phyloP scores from a whole-genome alignment of 2,888 invertebrate species.

The Drosophila differens region DNA sequence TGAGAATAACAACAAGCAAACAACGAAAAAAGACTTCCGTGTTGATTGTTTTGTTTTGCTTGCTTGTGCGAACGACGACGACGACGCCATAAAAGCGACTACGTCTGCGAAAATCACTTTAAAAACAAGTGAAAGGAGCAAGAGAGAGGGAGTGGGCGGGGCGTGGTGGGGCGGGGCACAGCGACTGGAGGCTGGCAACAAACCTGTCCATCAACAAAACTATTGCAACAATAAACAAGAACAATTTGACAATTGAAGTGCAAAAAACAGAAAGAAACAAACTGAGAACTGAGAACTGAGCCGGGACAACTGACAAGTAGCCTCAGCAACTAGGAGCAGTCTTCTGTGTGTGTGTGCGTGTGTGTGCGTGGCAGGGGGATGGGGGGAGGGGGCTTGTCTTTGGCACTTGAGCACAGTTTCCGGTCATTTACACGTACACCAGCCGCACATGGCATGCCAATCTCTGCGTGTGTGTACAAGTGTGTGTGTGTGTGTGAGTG shows the following conservation, averaged over 20 bases:
- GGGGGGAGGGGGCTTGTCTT: slow-evolving; percentile 1
- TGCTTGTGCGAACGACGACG: slow-evolving; percentile 62
- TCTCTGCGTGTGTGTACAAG: slow-evolving; percentile 24
- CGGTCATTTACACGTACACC: slow-evolving; percentile 82
- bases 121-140: slow-evolving; percentile 76
- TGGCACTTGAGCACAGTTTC: slow-evolving; percentile 81
- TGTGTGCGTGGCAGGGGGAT: neutral
- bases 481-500: neutral
- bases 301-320: slow-evolving; percentile 52
- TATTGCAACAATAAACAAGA: slow-evolving; percentile 80
- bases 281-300: slow-evolving; percentile 12
- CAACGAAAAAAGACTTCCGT: slow-evolving; percentile 73
- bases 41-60: slow-evolving; percentile 77
- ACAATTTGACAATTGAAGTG: slow-evolving; percentile 81
- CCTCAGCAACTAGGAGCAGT: slow-evolving; percentile 33
- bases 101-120: slow-evolving; percentile 76
- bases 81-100: slow-evolving; percentile 72
- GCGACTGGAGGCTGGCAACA: slow-evolving; percentile 36
- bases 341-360: neutral
- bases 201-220: slow-evolving; percentile 78
- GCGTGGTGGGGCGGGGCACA: slow-evolving; percentile 2
- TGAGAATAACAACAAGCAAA: slow-evolving; percentile 59
- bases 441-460: slow-evolving; percentile 55
- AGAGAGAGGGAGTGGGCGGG: neutral
- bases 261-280: slow-evolving; percentile 9